Evolutionary conservation across 2,113 vertebrate species (phyloP), one percentile per base, ranked within the genome.

Genomic region (Cervus canadensis): DNA sequence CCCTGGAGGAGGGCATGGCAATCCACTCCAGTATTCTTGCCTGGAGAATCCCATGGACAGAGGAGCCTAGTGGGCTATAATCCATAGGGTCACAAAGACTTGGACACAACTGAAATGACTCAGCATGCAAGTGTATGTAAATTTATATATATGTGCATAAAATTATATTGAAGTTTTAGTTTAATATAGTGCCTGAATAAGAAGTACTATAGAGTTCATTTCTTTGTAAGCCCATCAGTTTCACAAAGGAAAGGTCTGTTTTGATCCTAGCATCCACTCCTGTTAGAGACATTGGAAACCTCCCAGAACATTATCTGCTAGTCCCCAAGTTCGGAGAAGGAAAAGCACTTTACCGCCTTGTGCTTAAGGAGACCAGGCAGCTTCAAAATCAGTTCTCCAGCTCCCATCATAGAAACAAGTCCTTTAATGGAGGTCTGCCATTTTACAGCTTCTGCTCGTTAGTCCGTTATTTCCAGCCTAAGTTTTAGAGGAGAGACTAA

Each of bases 401-500:
- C 84, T 82, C 19, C 74, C 54, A 30, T 40, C 54, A 52, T 40
- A 52, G 81, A 96, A 92, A 71, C 56, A 94, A 78, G 40, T 48
- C 30, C 87, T 91, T 60, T 95, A 97, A 97, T 97, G 83, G 78
- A n/a, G 50, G 40, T 95, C 98, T 97, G 30, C 83, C 89, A 57
- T 94, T 91, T 89, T 84, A 88, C 30, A 79, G 40, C 28, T 95
- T 94, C 96, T 97, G 71, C 96, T 91, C 95, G 85, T 92, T 89
- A 90, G 87, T 95, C 79, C 78, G 60, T 96, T 98, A 97, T 98
- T 98, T 98, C 95, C 79, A 95, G 91, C 78, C 21, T 76, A 90
- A 94, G 95, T 98, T 97, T 98, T 97, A 98, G 90, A 96, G 78
- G 96, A 85, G 94, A 97, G 81, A 98, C 67, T 98, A 98, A 98